phyloP scores from a whole-genome alignment of 2,113 vertebrate genomes.

The Poeciliopsis prolifica region DNA sequence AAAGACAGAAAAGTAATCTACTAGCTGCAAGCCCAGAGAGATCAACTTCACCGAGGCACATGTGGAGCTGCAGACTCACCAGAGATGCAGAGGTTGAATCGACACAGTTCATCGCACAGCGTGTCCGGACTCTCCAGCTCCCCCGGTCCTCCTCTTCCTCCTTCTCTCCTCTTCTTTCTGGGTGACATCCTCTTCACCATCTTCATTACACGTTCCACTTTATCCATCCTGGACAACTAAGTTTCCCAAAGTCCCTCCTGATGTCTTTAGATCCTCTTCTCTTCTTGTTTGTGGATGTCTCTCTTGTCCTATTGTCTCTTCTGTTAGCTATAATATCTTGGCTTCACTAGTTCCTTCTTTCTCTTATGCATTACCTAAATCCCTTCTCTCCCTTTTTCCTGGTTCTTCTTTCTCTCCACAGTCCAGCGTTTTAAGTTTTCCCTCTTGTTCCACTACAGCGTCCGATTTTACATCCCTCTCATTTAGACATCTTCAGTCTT shows the following conservation, averaged over 20 bases:
- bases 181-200: conserved; percentile 76
- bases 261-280: background rate
- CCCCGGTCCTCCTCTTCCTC: conserved; percentile 54
- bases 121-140: conserved; percentile 69
- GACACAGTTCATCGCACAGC: conserved; percentile 70
- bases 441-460: background rate
- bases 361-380: conserved; percentile 11
- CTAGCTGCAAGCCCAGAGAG: background rate
- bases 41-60: conserved; percentile 19
- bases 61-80: conserved; percentile 41
- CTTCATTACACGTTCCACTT: conserved; percentile 74
- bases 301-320: background rate
- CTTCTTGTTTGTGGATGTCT: background rate
- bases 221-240: conserved; percentile 57
- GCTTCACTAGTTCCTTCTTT: background rate
- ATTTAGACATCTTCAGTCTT: background rate
- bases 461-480: conserved; percentile 16
- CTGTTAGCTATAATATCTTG: background rate
- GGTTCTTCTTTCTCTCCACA: background rate
- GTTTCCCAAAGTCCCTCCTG: conserved; percentile 3
- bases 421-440: background rate
- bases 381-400: conserved; percentile 4
- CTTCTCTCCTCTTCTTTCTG: conserved; percentile 67
- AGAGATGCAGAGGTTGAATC: conserved; percentile 68
- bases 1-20: background rate